Evolutionary conservation across 2,797 vertebrate genomes (phyloP).

Genomic region (Gymnopithys bicolor): DNA sequence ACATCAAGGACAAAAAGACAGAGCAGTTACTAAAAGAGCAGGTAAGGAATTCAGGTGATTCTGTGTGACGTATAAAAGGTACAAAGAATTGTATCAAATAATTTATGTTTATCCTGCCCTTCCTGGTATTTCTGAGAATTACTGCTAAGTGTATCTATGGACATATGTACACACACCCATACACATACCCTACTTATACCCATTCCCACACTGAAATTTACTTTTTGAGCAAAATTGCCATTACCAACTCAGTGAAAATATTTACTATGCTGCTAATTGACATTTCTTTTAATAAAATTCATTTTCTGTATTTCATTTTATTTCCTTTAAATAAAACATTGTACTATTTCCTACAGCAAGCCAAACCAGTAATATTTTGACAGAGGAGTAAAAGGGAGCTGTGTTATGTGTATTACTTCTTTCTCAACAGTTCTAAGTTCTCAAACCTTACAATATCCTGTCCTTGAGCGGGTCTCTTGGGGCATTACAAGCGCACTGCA

Average conservation of each 20-base stretch:
- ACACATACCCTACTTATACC: background rate
- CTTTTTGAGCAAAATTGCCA: background rate
- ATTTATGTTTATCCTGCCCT: background rate
- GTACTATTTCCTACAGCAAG: background rate
- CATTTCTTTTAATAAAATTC: background rate
- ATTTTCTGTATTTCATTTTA: background rate
- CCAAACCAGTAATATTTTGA: background rate
- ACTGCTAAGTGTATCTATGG: background rate
- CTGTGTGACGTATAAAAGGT: background rate
- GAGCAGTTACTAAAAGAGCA: background rate
- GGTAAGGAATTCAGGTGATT: conserved; percentile 43
- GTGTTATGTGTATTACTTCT: background rate
- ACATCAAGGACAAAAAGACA: background rate
- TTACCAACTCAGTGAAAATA: background rate
- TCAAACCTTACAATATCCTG: background rate
- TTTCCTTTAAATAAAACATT: background rate
- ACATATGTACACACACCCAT: rapidly evolving
- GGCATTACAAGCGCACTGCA: background rate
- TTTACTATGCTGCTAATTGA: background rate
- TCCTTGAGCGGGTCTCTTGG: background rate
- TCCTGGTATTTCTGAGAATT: background rate
- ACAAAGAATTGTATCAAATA: background rate
- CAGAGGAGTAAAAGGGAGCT: background rate
- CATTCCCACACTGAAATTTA: background rate
- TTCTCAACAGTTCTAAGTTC: background rate